Evolutionary conservation across 2,888 invertebrate genomes (phyloP).

Genomic region (Drosophila suboccidentalis): DNA sequence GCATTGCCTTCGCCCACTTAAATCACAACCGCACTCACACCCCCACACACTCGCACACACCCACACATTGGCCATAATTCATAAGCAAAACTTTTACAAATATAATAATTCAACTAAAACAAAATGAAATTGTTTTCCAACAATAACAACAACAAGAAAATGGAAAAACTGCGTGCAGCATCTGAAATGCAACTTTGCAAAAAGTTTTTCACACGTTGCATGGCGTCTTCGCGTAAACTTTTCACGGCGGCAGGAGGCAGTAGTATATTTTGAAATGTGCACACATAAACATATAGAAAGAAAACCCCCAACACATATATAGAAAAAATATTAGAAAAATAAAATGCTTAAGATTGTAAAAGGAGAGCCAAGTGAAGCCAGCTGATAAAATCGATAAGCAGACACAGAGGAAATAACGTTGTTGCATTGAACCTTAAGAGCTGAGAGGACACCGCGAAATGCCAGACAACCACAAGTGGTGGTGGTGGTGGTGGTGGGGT

Average conservation of each 20-base stretch:
- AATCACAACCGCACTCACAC: not conserved
- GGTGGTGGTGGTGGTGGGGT: not conserved
- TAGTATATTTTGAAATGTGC: constrained; percentile 46
- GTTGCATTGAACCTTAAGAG: constrained; percentile 14
- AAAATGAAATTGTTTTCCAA: constrained; percentile 55
- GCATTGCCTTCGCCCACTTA: constrained; percentile 36
- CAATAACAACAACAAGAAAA: constrained; percentile 4
- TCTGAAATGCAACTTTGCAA: constrained; percentile 53
- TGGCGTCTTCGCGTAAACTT: constrained; percentile 41
- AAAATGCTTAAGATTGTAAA: not conserved
- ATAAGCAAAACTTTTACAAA: constrained; percentile 77
- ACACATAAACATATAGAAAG: constrained; percentile 42
- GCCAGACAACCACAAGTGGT: not conserved
- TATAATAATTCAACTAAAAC: constrained; percentile 78
- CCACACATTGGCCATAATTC: constrained; percentile 63
- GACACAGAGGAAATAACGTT: not conserved
- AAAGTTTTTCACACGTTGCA: constrained; percentile 60
- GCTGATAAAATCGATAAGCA: constrained; percentile 65
- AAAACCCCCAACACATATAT: not conserved
- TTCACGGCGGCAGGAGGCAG: not conserved
- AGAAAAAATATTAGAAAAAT: constrained; percentile 11
- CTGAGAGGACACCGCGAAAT: constrained; percentile 6
- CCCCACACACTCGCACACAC: constrained; percentile 6
- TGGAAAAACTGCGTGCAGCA: constrained; percentile 62
- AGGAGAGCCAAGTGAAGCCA: constrained; percentile 5